Evolutionary conservation across 2,113 vertebrate genomes (phyloP), one percentile per base, ranked within the genome.

Genomic region (Octodon degus): DNA sequence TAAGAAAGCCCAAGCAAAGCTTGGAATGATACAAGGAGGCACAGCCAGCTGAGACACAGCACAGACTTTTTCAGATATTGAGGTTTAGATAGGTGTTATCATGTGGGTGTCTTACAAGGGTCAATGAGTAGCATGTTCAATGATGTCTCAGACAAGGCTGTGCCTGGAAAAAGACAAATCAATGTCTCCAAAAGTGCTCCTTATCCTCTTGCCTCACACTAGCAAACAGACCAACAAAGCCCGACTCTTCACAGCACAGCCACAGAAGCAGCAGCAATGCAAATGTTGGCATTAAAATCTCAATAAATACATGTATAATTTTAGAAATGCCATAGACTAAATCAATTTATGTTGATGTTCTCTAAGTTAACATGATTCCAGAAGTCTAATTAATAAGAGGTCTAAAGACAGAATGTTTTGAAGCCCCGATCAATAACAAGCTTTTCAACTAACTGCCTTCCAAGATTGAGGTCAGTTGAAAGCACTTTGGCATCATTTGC

Each of bases 331-430:
- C 86, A 86, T 79, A 83, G 16, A 83, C 11, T 20, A 67, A 62
- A 84, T 90, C 43, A 83, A 82, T 76, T 37, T 79, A 32, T 74
- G 17, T 63, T 20, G 40, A 37, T 60, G 34, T 25, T 7, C 40
- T 77, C 60, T 82, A 92, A 79, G 67, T 65, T 67, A 91, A 74
- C 1, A 86, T 76, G 63, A 72, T 63, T 95, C 30, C 90, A 79
- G 90, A 13, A 37, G 24, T 92, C 14, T 96, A 92, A 90, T 82
- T 96, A 90, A 95, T 86, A 91, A 88, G 95, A 62, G 1, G 60
- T 79, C 79, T 20, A 67, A 92, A 86, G 62, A 50, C 1, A 93
- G 62, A 89, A 9, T 90, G 82, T 88, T 96, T 93, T 60, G 40
- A 74, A 89, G 50, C 79, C 65, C 27, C 0, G 32, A 82, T 94